phyloP scores from a whole-genome alignment of 2,888 invertebrate genomes.

The Leptopilina syphax region DNA sequence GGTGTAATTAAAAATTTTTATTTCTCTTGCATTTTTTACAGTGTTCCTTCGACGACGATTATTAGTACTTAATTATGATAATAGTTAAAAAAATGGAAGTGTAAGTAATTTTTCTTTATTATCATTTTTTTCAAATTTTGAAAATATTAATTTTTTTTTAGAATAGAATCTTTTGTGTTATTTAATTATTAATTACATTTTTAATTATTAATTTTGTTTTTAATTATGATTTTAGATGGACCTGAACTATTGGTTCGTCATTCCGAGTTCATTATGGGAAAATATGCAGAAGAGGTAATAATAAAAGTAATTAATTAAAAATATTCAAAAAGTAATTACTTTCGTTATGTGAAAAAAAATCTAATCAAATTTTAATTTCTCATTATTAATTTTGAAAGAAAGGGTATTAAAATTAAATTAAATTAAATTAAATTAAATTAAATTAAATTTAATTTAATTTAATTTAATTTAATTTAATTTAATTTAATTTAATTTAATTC shows the following conservation, averaged over 20 bases:
- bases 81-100: neutral
- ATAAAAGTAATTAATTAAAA: neutral
- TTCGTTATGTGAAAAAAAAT: no score
- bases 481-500: no score
- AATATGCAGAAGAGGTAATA: slow-evolving; percentile 14
- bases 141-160: neutral
- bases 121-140: neutral
- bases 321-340: neutral
- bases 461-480: no score
- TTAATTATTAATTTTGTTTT: neutral
- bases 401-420: no score
- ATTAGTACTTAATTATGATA: slow-evolving; percentile 24
- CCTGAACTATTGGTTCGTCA: slow-evolving; percentile 58
- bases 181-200: neutral
- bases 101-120: slow-evolving; percentile 26
- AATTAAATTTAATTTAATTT: no score
- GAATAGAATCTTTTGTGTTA: no score
- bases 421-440: no score
- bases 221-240: slow-evolving; percentile 60
- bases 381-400: no score
- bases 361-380: no score
- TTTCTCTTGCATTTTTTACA: slow-evolving; percentile 3
- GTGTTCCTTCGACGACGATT: slow-evolving; percentile 29
- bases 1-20: neutral
- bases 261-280: neutral